Percentiles rank a stretch among this genome's conserved stretches.
phyloP scores from a whole-genome alignment of 2,888 invertebrate species.

The Aplocera efformata region DNA sequence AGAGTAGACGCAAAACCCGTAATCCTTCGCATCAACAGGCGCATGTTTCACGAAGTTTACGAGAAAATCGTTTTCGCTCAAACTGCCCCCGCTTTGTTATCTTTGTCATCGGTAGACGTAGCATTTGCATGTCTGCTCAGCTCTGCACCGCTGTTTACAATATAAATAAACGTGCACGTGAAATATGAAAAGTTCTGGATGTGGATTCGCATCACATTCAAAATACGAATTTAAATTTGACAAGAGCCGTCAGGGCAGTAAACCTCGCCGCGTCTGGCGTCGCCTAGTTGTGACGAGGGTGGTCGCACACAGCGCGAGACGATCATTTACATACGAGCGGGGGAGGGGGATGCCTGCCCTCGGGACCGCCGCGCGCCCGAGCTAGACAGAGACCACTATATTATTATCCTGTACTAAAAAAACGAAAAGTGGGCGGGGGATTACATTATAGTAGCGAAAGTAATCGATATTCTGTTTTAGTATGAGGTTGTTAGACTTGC shows the following conservation, averaged over 20 bases:
- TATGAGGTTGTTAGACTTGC: slow-evolving; percentile 77
- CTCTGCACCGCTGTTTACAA: slow-evolving; percentile 37
- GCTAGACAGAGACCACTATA: slow-evolving; percentile 72
- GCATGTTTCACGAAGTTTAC: slow-evolving; percentile 41
- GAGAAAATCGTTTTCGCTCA: slow-evolving; percentile 56
- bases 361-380: slow-evolving; percentile 48
- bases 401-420: slow-evolving; percentile 73
- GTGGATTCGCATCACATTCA: slow-evolving; percentile 59
- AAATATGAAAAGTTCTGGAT: slow-evolving; percentile 37
- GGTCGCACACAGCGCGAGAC: slow-evolving; percentile 67
- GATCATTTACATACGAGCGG: slow-evolving; percentile 79
- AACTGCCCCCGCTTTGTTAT: slow-evolving; percentile 64
- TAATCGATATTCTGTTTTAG: slow-evolving; percentile 82
- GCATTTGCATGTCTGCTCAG: slow-evolving; percentile 56
- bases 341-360: slow-evolving; percentile 41
- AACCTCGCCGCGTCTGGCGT: slow-evolving; percentile 62
- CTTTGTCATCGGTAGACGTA: slow-evolving; percentile 60
- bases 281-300: slow-evolving; percentile 43
- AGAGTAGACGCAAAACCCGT: slow-evolving; percentile 31
- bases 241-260: slow-evolving; percentile 76
- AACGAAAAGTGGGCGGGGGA: slow-evolving; percentile 81
- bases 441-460: slow-evolving; percentile 82
- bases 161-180: slow-evolving; percentile 28
- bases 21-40: slow-evolving; percentile 28
- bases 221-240: slow-evolving; percentile 72